Evolutionary conservation across 2,888 invertebrate genomes (phyloP).

Genomic region (Cryptocephalus moraei): DNA sequence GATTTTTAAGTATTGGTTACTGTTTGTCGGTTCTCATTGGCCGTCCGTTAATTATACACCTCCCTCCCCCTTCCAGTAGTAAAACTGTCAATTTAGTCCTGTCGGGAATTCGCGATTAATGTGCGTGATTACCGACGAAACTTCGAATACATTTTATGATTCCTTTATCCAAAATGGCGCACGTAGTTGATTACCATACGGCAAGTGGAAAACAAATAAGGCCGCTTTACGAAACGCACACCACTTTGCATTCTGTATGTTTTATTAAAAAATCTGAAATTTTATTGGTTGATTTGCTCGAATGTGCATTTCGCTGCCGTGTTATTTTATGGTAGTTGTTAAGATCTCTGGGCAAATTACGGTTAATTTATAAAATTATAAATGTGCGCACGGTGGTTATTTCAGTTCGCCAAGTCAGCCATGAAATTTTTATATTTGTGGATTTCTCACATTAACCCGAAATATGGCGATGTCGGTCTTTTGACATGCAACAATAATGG

Average conservation of each 20-base stretch:
- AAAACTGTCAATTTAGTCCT: too few relatives aligned
- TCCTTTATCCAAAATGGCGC: constrained; percentile 12
- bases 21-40: too few relatives aligned
- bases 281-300: constrained; percentile 11
- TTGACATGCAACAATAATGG: constrained; percentile 14
- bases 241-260: constrained; percentile 7
- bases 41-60: too few relatives aligned
- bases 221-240: constrained; percentile 5
- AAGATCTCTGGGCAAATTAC: constrained; percentile 18
- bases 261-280: constrained; percentile 11
- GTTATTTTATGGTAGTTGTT: constrained; percentile 21
- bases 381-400: constrained; percentile 10
- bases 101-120: too few relatives aligned
- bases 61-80: too few relatives aligned
- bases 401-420: constrained; percentile 11
- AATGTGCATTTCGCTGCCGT: constrained; percentile 12
- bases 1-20: too few relatives aligned
- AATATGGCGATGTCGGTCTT: constrained; percentile 6
- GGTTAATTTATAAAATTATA: constrained; percentile 19
- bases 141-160: constrained; percentile 4
- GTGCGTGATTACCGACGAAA: too few relatives aligned
- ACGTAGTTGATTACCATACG: constrained; percentile 13
- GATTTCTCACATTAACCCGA: constrained; percentile 15
- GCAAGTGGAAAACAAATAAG: constrained; percentile 12
- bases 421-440: constrained; percentile 17